A percentile compares a stretch with the other conserved stretches of the same genome.
phyloP scores from a whole-genome alignment of 1,140 invertebrate species.

The Bombus sibiricus region DNA sequence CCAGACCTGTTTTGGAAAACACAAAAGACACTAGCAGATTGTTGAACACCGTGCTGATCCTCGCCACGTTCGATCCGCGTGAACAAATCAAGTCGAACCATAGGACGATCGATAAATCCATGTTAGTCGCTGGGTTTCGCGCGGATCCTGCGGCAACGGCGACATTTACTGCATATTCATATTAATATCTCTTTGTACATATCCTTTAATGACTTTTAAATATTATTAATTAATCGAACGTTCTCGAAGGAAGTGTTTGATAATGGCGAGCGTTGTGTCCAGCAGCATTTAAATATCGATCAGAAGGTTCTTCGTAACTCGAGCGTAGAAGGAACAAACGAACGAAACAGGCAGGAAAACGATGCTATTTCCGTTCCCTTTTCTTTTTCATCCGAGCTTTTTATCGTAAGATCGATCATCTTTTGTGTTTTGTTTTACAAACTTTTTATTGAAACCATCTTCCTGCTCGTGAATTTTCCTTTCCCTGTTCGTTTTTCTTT shows the following conservation, averaged over 20 bases:
- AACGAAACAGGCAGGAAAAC: background rate
- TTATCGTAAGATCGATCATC: conserved; percentile 11
- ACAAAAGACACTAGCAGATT: background rate
- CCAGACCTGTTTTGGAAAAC: background rate
- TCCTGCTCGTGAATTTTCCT: background rate
- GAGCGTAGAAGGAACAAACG: conserved; percentile 39
- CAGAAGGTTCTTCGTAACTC: conserved; percentile 45
- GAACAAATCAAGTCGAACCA: background rate
- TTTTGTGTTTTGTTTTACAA: conserved; percentile 3
- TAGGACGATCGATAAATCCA: background rate
- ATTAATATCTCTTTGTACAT: conserved; percentile 78
- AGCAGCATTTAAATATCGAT: conserved; percentile 32
- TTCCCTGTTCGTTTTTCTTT: background rate
- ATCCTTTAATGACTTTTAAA: conserved; percentile 74
- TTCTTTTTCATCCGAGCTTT: background rate
- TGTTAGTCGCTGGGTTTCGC: conserved; percentile 1
- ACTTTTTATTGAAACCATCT: background rate
- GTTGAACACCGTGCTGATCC: conserved; percentile 57
- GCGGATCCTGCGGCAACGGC: conserved; percentile 28
- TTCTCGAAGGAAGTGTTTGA: conserved; percentile 61
- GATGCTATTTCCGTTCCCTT: conserved; percentile 24
- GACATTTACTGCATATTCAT: conserved; percentile 67
- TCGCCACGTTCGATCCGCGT: conserved; percentile 19
- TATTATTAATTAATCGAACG: conserved; percentile 69
- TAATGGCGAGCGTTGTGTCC: conserved; percentile 48